phyloP scores from a whole-genome alignment of 2,888 invertebrate genomes.

The Coenonympha arcania region DNA sequence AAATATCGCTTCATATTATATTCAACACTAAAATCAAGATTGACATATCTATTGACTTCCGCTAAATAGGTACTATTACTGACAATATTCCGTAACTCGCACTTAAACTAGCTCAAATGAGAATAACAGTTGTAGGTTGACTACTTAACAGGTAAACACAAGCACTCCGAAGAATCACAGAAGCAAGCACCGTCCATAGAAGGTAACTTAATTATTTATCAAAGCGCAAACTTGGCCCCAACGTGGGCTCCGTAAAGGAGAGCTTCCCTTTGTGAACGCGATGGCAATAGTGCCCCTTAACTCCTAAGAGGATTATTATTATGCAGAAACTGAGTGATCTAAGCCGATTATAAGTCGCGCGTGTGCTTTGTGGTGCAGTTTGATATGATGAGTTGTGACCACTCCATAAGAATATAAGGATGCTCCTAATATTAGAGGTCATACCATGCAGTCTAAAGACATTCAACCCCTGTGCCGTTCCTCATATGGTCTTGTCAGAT shows the following conservation, averaged over 20 bases:
- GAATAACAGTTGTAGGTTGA: background rate
- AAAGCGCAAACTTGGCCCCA: background rate
- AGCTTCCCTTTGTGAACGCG: slow-evolving; percentile 33
- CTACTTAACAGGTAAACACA: background rate
- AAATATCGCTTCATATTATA: too few species aligned
- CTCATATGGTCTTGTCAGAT: too few species aligned
- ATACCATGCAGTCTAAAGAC: too few species aligned
- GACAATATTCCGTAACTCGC: too few species aligned
- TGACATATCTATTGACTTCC: background rate
- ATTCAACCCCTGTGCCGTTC: too few species aligned
- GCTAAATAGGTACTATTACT: background rate
- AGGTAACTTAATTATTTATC: background rate
- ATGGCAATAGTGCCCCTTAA: slow-evolving; percentile 30
- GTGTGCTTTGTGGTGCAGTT: background rate
- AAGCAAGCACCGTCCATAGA: background rate
- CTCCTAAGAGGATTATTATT: slow-evolving; percentile 39
- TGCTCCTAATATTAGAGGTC: too few species aligned
- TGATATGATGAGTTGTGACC: background rate
- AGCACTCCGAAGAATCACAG: too few species aligned
- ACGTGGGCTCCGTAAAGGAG: slow-evolving; percentile 10
- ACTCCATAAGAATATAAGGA: too few species aligned
- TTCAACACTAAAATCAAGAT: too few species aligned
- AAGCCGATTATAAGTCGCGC: slow-evolving; percentile 29
- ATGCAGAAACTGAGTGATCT: slow-evolving; percentile 24
- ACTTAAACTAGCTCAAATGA: too few species aligned